Conservation (phyloP, 1,140 invertebrate genomes). For the Drosophila athabasca region DNA sequence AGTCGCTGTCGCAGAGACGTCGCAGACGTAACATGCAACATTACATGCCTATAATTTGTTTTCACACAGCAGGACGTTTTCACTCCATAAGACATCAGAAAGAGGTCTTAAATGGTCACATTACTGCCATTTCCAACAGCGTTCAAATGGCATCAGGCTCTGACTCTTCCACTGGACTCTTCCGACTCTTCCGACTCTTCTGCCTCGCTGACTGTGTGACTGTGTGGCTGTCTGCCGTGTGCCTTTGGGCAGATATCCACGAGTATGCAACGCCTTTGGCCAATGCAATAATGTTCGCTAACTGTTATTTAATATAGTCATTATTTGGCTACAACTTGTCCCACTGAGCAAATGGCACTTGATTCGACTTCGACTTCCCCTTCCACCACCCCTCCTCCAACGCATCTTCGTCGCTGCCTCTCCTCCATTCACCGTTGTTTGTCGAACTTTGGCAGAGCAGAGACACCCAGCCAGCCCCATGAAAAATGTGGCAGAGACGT, state of each 20-base stretch:
- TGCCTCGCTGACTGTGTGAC: not conserved
- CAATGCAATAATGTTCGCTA: slow-evolving; percentile 63
- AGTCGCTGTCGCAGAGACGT: slow-evolving; percentile 6
- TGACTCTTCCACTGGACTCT: slow-evolving; percentile 22
- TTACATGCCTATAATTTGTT: slow-evolving; percentile 83
- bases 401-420: slow-evolving; percentile 21
- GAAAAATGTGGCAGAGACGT: not conserved
- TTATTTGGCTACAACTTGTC: slow-evolving; percentile 65
- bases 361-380: slow-evolving; percentile 1
- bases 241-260: slow-evolving; percentile 46
- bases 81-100: slow-evolving; percentile 83
- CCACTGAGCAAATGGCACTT: slow-evolving; percentile 49
- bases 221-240: slow-evolving; percentile 16
- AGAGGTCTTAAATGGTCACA: slow-evolving; percentile 83
- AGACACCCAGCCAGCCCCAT: not conserved
- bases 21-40: slow-evolving; percentile 80
- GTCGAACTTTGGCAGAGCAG: slow-evolving; percentile 36
- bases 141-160: slow-evolving; percentile 70
- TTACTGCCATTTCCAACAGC: slow-evolving; percentile 81
- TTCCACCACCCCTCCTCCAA: slow-evolving; percentile 11
- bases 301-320: slow-evolving; percentile 69
- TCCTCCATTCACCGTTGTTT: slow-evolving; percentile 35
- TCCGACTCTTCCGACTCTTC: slow-evolving; percentile 20
- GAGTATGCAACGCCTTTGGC: slow-evolving; percentile 36
- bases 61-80: slow-evolving; percentile 83